These are phyloP conservation scores for Temnothorax rugatulus DNA, from an alignment of 2,888 invertebrate genomes.

Conservation along the genomic window DNA sequence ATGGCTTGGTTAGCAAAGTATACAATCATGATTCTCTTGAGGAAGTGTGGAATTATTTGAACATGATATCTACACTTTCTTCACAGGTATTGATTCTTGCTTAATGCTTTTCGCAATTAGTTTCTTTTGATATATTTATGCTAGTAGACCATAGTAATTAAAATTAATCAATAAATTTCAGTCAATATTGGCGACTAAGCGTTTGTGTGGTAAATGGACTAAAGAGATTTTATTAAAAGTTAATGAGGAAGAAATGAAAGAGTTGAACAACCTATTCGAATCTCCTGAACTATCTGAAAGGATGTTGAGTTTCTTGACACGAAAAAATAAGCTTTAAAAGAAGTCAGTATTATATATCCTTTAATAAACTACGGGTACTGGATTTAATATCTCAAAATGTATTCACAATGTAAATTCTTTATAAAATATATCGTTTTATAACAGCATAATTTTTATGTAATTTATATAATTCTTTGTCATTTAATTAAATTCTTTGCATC, in stretches of 20 bases:
- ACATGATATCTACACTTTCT: slow-evolving; percentile 73
- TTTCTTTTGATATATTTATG: neutral
- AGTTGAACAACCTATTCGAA: slow-evolving; percentile 89
- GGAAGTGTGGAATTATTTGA: slow-evolving; percentile 78
- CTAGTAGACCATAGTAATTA: neutral
- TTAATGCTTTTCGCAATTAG: neutral
- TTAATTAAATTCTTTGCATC: slow-evolving; percentile 1
- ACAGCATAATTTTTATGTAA: neutral
- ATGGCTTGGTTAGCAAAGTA: slow-evolving; percentile 93
- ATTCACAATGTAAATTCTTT: neutral
- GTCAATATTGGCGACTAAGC: slow-evolving; percentile 91
- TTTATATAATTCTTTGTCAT: slow-evolving; percentile 17
- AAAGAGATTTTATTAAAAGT: slow-evolving; percentile 89
- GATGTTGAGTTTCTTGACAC: slow-evolving; percentile 87
- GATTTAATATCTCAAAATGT: neutral
- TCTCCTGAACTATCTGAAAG: slow-evolving; percentile 90
- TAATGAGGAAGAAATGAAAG: slow-evolving; percentile 90
- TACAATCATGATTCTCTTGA: slow-evolving; percentile 90
- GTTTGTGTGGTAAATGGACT: slow-evolving; percentile 89
- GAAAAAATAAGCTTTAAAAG: slow-evolving; percentile 74
- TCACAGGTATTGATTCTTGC: slow-evolving; percentile 69
- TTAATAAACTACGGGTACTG: neutral
- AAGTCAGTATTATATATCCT: neutral
- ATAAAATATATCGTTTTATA: slow-evolving; percentile 9
- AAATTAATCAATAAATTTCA: slow-evolving; percentile 77